These are phyloP conservation scores for Tenthredo notha DNA, from an alignment of 2,888 invertebrate species.

Conservation along the genomic window DNA sequence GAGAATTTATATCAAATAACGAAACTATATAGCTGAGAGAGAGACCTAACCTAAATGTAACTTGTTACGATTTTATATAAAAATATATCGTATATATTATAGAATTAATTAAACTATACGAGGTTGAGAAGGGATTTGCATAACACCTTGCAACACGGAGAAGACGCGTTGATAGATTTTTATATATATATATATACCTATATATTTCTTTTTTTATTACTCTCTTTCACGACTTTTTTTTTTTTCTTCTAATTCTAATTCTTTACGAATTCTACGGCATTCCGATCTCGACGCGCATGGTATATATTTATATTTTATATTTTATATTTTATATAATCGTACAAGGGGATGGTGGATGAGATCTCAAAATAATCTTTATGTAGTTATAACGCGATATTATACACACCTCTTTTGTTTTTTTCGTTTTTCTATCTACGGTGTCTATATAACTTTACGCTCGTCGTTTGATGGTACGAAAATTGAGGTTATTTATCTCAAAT, in stretches of 20 bases:
- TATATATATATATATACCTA: background rate
- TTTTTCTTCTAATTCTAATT: background rate
- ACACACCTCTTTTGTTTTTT: too few relatives aligned
- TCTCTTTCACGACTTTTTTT: background rate
- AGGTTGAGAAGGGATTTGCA: conserved; percentile 13
- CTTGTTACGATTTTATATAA: background rate
- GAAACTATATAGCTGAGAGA: background rate
- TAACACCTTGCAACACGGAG: background rate
- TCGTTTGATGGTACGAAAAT: too few relatives aligned
- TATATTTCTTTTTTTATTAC: background rate
- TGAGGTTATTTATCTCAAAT: too few relatives aligned
- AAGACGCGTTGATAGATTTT: background rate
- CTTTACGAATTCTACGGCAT: background rate
- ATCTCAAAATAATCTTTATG: conserved; percentile 5
- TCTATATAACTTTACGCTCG: too few relatives aligned
- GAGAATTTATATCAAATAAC: background rate
- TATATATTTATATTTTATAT: background rate
- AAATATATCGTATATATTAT: background rate
- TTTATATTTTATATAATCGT: background rate
- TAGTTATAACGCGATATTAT: background rate
- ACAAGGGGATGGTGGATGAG: conserved; percentile 7
- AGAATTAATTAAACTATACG: background rate
- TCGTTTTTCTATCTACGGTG: too few relatives aligned
- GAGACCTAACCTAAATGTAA: background rate
- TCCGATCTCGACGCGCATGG: background rate